These are phyloP conservation scores for Cochlearius cochlearius DNA, from an alignment of 2,113 vertebrate species.

Conservation along the genomic window DNA sequence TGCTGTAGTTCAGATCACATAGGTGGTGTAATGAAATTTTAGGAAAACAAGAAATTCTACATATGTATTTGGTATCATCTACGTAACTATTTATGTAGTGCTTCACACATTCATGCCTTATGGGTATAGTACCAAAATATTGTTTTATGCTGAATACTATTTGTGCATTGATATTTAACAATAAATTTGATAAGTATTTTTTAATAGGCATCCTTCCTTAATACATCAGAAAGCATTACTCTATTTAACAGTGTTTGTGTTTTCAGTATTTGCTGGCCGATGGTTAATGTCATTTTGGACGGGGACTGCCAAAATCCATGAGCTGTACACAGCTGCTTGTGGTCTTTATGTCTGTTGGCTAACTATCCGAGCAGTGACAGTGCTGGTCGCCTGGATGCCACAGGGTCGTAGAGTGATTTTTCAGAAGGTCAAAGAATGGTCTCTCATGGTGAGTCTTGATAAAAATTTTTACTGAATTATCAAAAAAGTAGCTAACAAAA, in stretches of 20 bases:
- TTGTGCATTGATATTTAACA: neutral
- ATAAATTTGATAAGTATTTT: neutral
- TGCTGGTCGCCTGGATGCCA: conserved; percentile 97
- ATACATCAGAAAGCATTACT: neutral
- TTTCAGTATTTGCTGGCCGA: conserved; percentile 92
- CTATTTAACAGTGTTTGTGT: conserved; percentile 53
- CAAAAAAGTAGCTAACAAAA: neutral
- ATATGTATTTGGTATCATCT: neutral
- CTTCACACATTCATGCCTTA: neutral
- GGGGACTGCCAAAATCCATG: conserved; percentile 95
- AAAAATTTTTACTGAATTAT: neutral
- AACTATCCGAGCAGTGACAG: conserved; percentile 90
- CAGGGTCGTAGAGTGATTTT: conserved; percentile 95
- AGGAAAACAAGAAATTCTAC: neutral
- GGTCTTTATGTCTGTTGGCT: conserved; percentile 98
- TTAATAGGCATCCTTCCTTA: neutral
- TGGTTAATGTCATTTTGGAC: conserved; percentile 99
- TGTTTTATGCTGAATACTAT: neutral
- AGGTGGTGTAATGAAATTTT: neutral
- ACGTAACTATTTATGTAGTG: neutral
- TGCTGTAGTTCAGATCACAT: neutral
- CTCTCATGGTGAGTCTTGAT: conserved; percentile 86
- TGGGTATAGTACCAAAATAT: neutral
- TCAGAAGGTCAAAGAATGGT: conserved; percentile 97
- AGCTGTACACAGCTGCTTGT: conserved; percentile 96